Evolutionary conservation across 53 echinoderm and acorn worm genomes (phyloP).

Genomic region (Actinopyga echinites): DNA sequence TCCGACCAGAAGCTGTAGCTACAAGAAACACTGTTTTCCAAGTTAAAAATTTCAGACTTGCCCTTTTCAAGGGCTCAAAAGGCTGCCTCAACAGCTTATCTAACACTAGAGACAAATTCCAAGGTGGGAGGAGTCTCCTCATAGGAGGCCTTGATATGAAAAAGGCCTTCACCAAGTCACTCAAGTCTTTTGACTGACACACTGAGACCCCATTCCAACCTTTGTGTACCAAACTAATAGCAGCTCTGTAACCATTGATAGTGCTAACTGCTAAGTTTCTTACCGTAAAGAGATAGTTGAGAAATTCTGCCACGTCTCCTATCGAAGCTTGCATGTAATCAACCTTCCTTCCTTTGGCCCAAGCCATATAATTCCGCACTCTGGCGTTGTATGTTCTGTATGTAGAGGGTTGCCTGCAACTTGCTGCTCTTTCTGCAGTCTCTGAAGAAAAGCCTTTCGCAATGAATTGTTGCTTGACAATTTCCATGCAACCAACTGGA

Average conservation of each 20-base stretch:
- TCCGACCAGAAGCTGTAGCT: neutral
- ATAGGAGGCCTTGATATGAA: neutral
- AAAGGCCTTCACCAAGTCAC: neutral
- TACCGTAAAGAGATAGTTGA: neutral
- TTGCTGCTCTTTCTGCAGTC: neutral
- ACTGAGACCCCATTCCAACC: neutral
- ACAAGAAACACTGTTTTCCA: neutral
- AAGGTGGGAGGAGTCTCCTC: neutral
- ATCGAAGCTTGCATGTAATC: neutral
- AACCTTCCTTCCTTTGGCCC: neutral
- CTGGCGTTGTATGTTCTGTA: neutral
- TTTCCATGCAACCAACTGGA: constrained; percentile 24
- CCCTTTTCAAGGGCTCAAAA: constrained; percentile 14
- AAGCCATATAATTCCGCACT: neutral
- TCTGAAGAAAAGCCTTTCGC: neutral
- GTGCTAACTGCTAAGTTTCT: neutral
- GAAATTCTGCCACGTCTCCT: neutral
- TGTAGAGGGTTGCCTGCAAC: neutral
- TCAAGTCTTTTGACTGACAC: neutral
- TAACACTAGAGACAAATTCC: constrained; percentile 2
- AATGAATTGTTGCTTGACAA: neutral
- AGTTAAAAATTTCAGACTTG: neutral
- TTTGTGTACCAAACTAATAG: neutral
- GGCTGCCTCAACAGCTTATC: neutral
- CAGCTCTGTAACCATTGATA: constrained; percentile 1